phyloP scores from a whole-genome alignment of 30 jellyfish, hydroid and myxozoan genomes.

The Chironex yamaguchii region DNA sequence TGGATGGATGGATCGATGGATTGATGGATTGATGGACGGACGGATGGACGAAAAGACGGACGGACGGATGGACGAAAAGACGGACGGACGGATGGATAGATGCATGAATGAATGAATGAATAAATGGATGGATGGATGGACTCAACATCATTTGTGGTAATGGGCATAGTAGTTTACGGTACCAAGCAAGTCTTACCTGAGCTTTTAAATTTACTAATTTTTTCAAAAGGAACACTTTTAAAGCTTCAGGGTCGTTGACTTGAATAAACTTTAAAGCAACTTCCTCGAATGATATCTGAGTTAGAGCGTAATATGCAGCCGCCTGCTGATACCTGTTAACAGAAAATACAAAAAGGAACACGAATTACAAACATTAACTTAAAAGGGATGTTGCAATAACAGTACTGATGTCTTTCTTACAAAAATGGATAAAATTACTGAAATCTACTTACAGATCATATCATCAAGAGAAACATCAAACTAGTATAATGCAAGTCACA shows the following conservation, averaged over 20 bases:
- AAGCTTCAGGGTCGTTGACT: constrained; percentile 83
- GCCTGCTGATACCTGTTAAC: constrained; percentile 79
- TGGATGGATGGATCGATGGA: too few relatives aligned
- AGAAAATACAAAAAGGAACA: neutral
- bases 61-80: too few relatives aligned
- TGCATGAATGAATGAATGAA: too few relatives aligned
- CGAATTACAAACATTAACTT: neutral
- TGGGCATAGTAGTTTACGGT: neutral
- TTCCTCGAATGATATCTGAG: constrained; percentile 95
- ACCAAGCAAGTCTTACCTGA: constrained; percentile 80
- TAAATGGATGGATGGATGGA: too few relatives aligned
- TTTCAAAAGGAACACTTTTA: constrained; percentile 84
- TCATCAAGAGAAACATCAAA: too few relatives aligned
- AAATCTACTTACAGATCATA: too few relatives aligned
- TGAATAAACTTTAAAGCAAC: constrained; percentile 90
- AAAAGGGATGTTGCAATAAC: neutral
- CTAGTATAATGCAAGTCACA: too few relatives aligned
- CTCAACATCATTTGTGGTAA: too few relatives aligned
- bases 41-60: too few relatives aligned
- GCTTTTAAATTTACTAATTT: constrained; percentile 82
- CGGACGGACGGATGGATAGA: too few relatives aligned
- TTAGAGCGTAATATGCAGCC: constrained; percentile 90
- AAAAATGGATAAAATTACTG: too few relatives aligned
- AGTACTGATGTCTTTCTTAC: neutral
- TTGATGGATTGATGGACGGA: too few relatives aligned